These are phyloP conservation scores for Pseudochirops corinnae DNA, from an alignment of 2,797 vertebrate species.

Conservation along the genomic window DNA sequence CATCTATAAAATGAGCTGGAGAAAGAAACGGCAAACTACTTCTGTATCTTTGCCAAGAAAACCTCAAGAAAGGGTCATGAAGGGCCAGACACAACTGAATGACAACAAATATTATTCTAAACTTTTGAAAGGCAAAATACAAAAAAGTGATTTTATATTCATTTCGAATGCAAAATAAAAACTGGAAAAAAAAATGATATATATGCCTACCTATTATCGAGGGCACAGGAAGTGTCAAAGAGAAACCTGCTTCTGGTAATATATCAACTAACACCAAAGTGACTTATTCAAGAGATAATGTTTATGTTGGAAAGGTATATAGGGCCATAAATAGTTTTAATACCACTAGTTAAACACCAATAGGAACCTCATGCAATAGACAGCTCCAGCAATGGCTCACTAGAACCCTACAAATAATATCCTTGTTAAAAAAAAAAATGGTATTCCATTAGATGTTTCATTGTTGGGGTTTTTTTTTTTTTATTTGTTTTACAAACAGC, in stretches of 20 bases:
- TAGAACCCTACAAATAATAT: slow-evolving; percentile 30
- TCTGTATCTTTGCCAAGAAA: not conserved
- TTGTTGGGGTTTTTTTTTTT: not conserved
- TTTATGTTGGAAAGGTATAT: slow-evolving; percentile 65
- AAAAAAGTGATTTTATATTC: slow-evolving; percentile 4
- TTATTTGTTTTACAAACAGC: not conserved
- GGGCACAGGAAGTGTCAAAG: slow-evolving; percentile 29
- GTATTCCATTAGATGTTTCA: slow-evolving; percentile 3
- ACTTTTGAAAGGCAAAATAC: slow-evolving; percentile 9
- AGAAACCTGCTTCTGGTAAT: not conserved
- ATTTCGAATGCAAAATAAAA: not conserved
- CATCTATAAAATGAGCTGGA: not conserved
- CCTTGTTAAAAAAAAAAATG: slow-evolving; percentile 57
- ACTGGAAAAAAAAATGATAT: not conserved
- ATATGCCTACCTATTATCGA: not conserved
- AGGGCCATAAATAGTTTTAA: slow-evolving; percentile 74
- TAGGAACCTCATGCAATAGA: slow-evolving; percentile 57
- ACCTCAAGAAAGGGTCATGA: not conserved
- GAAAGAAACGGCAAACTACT: not conserved
- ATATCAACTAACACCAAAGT: slow-evolving; percentile 65
- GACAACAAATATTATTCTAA: not conserved
- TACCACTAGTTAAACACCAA: slow-evolving; percentile 61
- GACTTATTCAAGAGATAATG: slow-evolving; percentile 63
- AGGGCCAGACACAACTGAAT: not conserved
- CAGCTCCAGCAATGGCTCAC: slow-evolving; percentile 40